Conservation (phyloP, 2,888 invertebrate species). For the Hirtodrosophila histrioides region DNA sequence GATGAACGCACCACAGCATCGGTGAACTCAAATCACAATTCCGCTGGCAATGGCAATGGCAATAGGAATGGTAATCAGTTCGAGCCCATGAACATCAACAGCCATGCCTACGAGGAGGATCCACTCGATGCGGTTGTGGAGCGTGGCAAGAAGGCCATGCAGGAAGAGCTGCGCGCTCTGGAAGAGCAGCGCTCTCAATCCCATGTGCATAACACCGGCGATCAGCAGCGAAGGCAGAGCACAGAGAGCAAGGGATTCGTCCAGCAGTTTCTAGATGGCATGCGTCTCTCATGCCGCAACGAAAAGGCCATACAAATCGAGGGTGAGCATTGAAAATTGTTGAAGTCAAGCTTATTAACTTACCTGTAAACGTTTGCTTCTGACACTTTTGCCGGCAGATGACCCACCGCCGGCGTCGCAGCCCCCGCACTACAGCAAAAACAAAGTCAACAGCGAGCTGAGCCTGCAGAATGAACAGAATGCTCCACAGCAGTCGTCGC, state of each 20-base stretch:
- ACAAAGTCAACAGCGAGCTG: constrained; percentile 74
- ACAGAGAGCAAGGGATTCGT: constrained; percentile 75
- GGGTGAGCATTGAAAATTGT: constrained; percentile 58
- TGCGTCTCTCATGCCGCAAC: constrained; percentile 80
- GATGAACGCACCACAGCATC: constrained; percentile 84
- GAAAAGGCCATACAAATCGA: constrained; percentile 80
- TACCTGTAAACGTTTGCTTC: constrained; percentile 40
- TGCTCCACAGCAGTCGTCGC: constrained; percentile 75
- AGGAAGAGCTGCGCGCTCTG: constrained; percentile 71
- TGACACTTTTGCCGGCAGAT: constrained; percentile 64
- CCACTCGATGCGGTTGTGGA: constrained; percentile 74
- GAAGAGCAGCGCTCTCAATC: constrained; percentile 45
- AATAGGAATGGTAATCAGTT: constrained; percentile 47
- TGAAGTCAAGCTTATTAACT: constrained; percentile 12
- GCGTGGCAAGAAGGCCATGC: constrained; percentile 70
- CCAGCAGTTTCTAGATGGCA: constrained; percentile 77
- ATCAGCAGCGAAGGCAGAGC: constrained; percentile 28
- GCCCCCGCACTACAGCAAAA: constrained; percentile 59
- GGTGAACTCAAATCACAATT: constrained; percentile 81
- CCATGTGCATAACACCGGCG: constrained; percentile 16
- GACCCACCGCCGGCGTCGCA: constrained; percentile 71
- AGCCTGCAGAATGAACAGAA: constrained; percentile 62
- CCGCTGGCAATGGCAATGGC: constrained; percentile 70
- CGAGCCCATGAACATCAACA: constrained; percentile 52
- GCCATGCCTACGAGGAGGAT: constrained; percentile 61